Conservation (phyloP, 2,888 invertebrate genomes). For the Drosophila austrosaltans region DNA sequence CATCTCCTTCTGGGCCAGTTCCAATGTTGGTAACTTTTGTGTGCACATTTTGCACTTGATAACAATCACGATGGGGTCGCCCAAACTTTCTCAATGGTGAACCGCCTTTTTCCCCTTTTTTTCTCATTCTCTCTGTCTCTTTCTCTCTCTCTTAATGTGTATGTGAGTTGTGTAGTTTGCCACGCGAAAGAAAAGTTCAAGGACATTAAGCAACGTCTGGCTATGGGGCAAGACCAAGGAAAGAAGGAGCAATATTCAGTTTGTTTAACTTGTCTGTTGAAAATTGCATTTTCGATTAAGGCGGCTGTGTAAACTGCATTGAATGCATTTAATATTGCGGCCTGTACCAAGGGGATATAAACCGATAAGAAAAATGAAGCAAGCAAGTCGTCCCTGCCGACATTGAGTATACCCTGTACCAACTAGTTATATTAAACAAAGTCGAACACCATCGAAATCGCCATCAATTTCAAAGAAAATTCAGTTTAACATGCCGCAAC, state of each 20-base stretch:
- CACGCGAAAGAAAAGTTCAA: constrained; percentile 67
- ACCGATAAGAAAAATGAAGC: constrained; percentile 8
- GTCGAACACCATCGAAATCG: too few species aligned
- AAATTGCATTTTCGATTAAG: constrained; percentile 74
- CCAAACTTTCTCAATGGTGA: constrained; percentile 35
- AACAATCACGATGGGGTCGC: constrained; percentile 58
- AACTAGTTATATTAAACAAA: too few species aligned
- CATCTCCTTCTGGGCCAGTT: constrained; percentile 22
- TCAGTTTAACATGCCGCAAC: too few species aligned
- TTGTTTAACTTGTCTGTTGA: constrained; percentile 57
- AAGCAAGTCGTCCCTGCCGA: too few species aligned
- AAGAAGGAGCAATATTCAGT: constrained; percentile 27
- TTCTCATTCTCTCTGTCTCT: not conserved
- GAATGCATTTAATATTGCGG: constrained; percentile 60
- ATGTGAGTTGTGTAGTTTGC: constrained; percentile 5
- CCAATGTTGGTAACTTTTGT: constrained; percentile 49
- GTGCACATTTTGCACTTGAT: constrained; percentile 66
- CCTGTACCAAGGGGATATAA: constrained; percentile 20
- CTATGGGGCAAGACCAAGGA: constrained; percentile 12
- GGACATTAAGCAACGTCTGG: constrained; percentile 46
- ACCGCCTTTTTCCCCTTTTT: not conserved
- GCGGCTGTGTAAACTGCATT: constrained; percentile 58
- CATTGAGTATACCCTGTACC: too few species aligned
- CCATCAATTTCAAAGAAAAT: too few species aligned
- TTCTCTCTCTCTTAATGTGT: not conserved